Evolutionary conservation across 2,888 invertebrate species (phyloP).

Genomic region (Gerosis bhagava): DNA sequence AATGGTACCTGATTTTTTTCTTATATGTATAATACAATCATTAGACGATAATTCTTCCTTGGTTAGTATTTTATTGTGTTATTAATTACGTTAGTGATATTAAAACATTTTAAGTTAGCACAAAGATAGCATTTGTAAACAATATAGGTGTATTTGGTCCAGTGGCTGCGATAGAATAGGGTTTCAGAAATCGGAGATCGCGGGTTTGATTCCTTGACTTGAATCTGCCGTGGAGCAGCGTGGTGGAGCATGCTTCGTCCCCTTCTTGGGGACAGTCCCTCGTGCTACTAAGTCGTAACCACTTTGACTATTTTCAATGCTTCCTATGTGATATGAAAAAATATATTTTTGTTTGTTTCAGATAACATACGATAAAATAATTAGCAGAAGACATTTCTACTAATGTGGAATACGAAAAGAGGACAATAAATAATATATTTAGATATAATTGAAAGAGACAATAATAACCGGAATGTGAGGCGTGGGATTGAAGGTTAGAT

Average conservation of each 20-base stretch:
- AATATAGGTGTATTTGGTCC: too few relatives aligned
- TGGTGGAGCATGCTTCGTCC: too few relatives aligned
- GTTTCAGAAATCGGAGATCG: too few relatives aligned
- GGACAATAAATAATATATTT: slow-evolving; percentile 43
- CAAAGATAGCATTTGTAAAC: too few relatives aligned
- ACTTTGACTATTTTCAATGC: slow-evolving; percentile 7
- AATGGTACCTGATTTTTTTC: too few relatives aligned
- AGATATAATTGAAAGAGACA: slow-evolving; percentile 41
- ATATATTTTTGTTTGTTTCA: slow-evolving; percentile 16
- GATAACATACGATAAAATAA: slow-evolving; percentile 14
- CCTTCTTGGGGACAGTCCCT: too few relatives aligned
- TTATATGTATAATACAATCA: too few relatives aligned
- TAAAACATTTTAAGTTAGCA: too few relatives aligned
- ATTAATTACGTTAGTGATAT: slow-evolving; percentile 22
- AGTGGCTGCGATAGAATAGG: too few relatives aligned
- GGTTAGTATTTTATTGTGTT: slow-evolving; percentile 23
- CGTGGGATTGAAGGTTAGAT: slow-evolving; percentile 15
- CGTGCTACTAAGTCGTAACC: too few relatives aligned
- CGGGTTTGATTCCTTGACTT: too few relatives aligned
- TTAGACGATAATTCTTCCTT: slow-evolving; percentile 14
- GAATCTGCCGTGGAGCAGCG: too few relatives aligned
- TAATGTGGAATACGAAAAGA: slow-evolving; percentile 10
- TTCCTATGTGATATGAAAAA: background rate
- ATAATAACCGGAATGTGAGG: slow-evolving; percentile 48
- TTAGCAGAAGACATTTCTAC: background rate